These are phyloP conservation scores for Leuctra nigra DNA, from an alignment of 2,888 invertebrate species.

Conservation along the genomic window DNA sequence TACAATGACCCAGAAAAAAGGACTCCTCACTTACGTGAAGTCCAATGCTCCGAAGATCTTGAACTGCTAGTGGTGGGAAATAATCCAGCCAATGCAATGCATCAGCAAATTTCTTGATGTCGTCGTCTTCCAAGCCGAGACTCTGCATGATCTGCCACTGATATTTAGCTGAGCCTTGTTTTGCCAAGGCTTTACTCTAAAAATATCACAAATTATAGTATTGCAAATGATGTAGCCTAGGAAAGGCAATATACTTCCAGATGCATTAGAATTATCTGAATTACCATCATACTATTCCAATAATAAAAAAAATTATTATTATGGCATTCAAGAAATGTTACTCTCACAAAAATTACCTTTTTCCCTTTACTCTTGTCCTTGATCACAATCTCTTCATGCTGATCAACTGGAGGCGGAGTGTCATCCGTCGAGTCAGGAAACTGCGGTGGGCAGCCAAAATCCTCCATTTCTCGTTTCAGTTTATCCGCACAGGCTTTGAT, in stretches of 20 bases:
- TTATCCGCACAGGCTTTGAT: constrained; percentile 99
- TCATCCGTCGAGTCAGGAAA: constrained; percentile 62
- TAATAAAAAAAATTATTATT: too few relatives aligned
- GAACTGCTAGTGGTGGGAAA: constrained; percentile 85
- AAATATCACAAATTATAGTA: too few relatives aligned
- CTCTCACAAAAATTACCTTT: constrained; percentile 46
- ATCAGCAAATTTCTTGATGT: constrained; percentile 88
- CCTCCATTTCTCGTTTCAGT: constrained; percentile 84
- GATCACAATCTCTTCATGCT: constrained; percentile 53
- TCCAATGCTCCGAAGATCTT: constrained; percentile 85
- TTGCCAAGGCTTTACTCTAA: constrained; percentile 90
- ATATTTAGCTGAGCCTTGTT: constrained; percentile 80
- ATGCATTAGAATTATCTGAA: too few relatives aligned
- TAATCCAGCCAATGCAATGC: constrained; percentile 92
- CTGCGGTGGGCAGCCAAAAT: constrained; percentile 85
- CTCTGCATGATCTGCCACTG: constrained; percentile 99
- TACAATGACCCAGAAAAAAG: too few relatives aligned
- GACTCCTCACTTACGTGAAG: constrained; percentile 76
- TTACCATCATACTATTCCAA: too few relatives aligned
- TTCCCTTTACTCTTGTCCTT: constrained; percentile 91
- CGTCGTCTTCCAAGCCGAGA: constrained; percentile 82
- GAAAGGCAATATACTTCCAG: too few relatives aligned
- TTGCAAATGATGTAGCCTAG: too few relatives aligned
- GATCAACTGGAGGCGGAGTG: constrained; percentile 43
- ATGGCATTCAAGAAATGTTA: neutral